Percentiles rank a stretch among this genome's conserved stretches.
Conservation (phyloP, 1,140 invertebrate species). For the Lepidurus apus region DNA sequence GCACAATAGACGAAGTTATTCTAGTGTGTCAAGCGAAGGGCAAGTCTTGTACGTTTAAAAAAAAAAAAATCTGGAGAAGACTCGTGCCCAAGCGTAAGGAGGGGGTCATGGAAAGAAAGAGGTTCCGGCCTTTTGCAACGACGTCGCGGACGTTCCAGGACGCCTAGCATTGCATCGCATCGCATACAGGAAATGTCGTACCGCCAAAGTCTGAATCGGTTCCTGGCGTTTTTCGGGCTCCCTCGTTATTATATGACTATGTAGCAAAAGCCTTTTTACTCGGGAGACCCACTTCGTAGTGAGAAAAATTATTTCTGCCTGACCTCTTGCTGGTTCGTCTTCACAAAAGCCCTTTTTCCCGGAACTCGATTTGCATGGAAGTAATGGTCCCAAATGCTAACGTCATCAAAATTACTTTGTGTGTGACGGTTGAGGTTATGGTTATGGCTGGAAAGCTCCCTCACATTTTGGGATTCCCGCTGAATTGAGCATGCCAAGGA, state of each 20-base stretch:
- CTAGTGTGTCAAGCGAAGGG: constrained; percentile 2
- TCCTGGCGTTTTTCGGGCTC: neutral
- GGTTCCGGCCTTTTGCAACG: neutral
- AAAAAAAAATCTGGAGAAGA: neutral
- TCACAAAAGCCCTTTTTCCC: neutral
- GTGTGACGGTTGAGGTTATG: neutral
- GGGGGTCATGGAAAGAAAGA: neutral
- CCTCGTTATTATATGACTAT: neutral
- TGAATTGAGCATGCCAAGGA: constrained; percentile 1
- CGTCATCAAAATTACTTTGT: constrained; percentile 9
- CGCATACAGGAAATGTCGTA: constrained; percentile 18
- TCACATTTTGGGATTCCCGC: neutral
- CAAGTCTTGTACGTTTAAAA: neutral
- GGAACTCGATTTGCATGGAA: constrained; percentile 21
- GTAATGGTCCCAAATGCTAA: constrained; percentile 6
- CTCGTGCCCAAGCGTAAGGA: neutral
- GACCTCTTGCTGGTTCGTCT: neutral
- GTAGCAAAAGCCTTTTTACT: neutral
- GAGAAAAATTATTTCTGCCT: neutral
- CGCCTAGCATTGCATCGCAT: neutral
- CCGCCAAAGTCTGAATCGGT: neutral
- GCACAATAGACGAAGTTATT: neutral
- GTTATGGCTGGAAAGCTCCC: neutral
- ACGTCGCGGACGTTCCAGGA: neutral
- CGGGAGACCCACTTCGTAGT: neutral